phyloP scores from a whole-genome alignment of 1,140 invertebrate genomes.

The Dendroctonus valens region DNA sequence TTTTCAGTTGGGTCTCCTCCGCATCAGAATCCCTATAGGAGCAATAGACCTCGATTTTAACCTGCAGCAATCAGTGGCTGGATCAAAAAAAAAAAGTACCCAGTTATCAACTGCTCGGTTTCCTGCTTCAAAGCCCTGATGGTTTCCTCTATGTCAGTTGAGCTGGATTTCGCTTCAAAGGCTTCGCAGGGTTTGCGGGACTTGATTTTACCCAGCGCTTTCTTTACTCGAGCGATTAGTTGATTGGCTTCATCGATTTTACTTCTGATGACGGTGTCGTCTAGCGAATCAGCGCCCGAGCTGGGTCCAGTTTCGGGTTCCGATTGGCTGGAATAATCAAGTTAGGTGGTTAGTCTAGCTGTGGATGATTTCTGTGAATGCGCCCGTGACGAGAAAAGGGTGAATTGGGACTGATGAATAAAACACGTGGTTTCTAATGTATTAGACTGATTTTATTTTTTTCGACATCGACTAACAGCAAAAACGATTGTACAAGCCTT shows the following conservation, averaged over 20 bases:
- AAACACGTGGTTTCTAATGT: too few relatives aligned
- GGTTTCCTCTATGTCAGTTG: constrained; percentile 22
- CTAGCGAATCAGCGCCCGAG: neutral
- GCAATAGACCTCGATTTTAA: neutral
- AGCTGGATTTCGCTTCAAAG: constrained; percentile 3
- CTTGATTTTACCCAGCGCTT: constrained; percentile 33
- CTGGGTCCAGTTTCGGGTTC: neutral
- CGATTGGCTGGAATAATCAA: too few relatives aligned
- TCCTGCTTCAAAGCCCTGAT: constrained; percentile 17
- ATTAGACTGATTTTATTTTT: neutral
- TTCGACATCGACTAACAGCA: constrained; percentile 49
- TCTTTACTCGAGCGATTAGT: constrained; percentile 32
- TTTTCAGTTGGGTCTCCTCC: neutral
- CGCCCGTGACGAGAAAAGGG: too few relatives aligned
- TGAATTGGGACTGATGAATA: too few relatives aligned
- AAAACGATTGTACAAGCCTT: constrained; percentile 48
- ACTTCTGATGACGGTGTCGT: constrained; percentile 18
- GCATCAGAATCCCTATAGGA: neutral
- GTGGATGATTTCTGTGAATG: too few relatives aligned
- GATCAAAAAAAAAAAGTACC: constrained; percentile 8
- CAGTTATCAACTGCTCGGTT: constrained; percentile 4
- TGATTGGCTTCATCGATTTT: constrained; percentile 36
- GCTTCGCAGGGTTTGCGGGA: constrained; percentile 7
- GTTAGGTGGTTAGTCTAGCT: too few relatives aligned
- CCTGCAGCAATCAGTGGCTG: neutral